Conservation (phyloP, 2,888 invertebrate species). For the Dryobotodes eremita region DNA sequence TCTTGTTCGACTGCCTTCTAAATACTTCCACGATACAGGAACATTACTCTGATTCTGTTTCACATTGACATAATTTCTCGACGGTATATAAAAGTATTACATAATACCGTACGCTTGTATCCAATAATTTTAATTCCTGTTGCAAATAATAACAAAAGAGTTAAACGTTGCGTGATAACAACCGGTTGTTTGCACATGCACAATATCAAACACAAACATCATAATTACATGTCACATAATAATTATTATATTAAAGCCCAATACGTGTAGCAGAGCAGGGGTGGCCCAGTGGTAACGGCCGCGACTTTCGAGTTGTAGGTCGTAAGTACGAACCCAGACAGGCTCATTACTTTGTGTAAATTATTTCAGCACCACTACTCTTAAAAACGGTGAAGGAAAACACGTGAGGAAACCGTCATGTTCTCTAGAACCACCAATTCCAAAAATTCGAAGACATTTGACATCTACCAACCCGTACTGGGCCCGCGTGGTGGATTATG, state of each 20-base stretch:
- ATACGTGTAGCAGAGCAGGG: background rate
- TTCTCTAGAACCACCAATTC: no score
- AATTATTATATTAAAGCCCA: background rate
- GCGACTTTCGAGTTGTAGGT: no score
- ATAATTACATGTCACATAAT: background rate
- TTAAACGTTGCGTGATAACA: slow-evolving; percentile 7
- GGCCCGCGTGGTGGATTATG: no score
- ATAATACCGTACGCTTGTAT: background rate
- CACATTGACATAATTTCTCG: background rate
- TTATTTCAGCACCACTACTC: no score
- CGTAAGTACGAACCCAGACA: no score
- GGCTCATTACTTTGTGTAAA: no score
- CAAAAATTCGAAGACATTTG: no score
- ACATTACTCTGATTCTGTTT: background rate
- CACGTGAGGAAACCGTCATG: no score
- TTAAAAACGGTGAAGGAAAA: no score
- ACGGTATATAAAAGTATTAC: background rate
- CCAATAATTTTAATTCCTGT: slow-evolving; percentile 9
- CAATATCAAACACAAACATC: slow-evolving; percentile 26
- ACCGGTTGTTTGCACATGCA: background rate
- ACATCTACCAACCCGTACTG: no score
- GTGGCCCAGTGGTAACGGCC: no score
- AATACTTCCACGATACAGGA: background rate
- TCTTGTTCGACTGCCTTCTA: background rate
- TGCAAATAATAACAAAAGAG: slow-evolving; percentile 11